A percentile compares a stretch with the other conserved stretches of the same genome.
Evolutionary conservation across 1,140 invertebrate species (phyloP).

Genomic region (Heliconius hermathena): DNA sequence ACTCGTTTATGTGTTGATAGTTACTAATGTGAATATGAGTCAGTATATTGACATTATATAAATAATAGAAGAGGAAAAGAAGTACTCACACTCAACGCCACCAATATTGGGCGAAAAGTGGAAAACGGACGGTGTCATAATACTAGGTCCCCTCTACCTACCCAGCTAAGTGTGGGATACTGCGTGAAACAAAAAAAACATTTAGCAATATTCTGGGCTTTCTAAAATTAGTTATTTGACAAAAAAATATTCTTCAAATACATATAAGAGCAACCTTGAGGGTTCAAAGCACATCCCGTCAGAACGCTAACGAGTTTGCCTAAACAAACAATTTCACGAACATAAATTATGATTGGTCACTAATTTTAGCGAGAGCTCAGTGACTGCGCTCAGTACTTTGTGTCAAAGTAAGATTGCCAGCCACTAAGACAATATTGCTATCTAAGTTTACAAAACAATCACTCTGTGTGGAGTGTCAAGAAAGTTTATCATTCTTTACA

Average conservation of each 20-base stretch:
- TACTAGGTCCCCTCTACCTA: too few species aligned
- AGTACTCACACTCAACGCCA: too few species aligned
- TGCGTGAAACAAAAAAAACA: too few species aligned
- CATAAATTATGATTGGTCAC: slow-evolving; percentile 59
- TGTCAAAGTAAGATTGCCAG: slow-evolving; percentile 21
- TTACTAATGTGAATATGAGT: too few species aligned
- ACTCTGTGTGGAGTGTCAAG: slow-evolving; percentile 42
- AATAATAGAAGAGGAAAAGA: too few species aligned
- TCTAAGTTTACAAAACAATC: slow-evolving; percentile 14
- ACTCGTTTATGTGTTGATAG: too few species aligned
- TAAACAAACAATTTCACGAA: slow-evolving; percentile 74
- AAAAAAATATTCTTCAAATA: slow-evolving; percentile 59
- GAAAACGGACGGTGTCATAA: too few species aligned
- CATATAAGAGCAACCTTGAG: slow-evolving; percentile 61
- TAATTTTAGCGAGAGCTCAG: slow-evolving; percentile 49
- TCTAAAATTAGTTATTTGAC: background rate
- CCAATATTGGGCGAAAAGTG: too few species aligned
- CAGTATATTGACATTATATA: too few species aligned
- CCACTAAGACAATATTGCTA: slow-evolving; percentile 14
- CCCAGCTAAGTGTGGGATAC: too few species aligned
- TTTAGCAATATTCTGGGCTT: slow-evolving; percentile 31
- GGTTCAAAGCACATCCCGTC: slow-evolving; percentile 75
- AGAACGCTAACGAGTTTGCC: slow-evolving; percentile 69
- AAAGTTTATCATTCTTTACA: slow-evolving; percentile 53
- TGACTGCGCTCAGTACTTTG: slow-evolving; percentile 20